Evolutionary conservation across 2,113 vertebrate genomes (phyloP).

Genomic region (Glareola pratincola): DNA sequence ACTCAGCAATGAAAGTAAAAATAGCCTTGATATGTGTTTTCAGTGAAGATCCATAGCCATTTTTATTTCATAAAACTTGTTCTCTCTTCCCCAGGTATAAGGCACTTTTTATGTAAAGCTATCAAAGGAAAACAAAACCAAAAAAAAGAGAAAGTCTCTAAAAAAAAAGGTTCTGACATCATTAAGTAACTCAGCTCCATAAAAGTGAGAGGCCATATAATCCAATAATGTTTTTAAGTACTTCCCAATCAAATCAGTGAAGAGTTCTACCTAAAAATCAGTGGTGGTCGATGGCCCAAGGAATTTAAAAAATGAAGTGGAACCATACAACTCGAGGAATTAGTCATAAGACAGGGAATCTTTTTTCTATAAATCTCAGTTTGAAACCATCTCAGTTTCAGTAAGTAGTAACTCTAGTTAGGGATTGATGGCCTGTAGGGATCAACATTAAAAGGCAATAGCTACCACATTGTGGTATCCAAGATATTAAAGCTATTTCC

Average conservation of each 20-base stretch:
- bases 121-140: background rate
- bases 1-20: slow-evolving; percentile 47
- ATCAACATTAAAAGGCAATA: slow-evolving; percentile 43
- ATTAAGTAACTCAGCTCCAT: background rate
- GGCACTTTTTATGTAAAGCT: background rate
- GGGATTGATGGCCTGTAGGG: slow-evolving; percentile 32
- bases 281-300: background rate
- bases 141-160: background rate
- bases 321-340: background rate
- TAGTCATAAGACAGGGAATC: background rate
- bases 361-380: slow-evolving; percentile 11
- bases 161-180: background rate
- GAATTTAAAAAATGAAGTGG: background rate
- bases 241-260: background rate
- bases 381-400: slow-evolving; percentile 19
- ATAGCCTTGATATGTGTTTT: background rate
- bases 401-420: slow-evolving; percentile 9
- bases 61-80: slow-evolving; percentile 19
- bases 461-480: slow-evolving; percentile 34
- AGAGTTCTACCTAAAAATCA: background rate
- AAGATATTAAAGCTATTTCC: slow-evolving; percentile 48
- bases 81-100: background rate
- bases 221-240: background rate
- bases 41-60: background rate
- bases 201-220: background rate